These are phyloP conservation scores for Tachina fera DNA, from an alignment of 2,888 invertebrate species.

Conservation along the genomic window DNA sequence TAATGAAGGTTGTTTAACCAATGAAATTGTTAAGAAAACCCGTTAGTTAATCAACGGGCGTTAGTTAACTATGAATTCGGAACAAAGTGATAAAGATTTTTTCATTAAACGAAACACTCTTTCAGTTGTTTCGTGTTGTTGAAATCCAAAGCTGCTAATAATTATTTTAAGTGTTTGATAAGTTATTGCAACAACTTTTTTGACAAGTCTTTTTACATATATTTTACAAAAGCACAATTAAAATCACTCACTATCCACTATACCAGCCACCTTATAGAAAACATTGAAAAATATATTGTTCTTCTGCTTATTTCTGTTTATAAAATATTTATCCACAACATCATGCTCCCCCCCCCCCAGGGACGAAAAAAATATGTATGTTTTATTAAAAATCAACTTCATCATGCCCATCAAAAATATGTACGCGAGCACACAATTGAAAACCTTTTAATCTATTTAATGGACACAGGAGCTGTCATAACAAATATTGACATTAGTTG, in stretches of 20 bases:
- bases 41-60: too few species aligned
- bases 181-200: slow-evolving; percentile 21
- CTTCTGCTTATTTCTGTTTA: slow-evolving; percentile 61
- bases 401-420: slow-evolving; percentile 2
- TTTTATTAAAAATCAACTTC: background rate
- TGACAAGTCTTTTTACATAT: slow-evolving; percentile 1
- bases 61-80: too few species aligned
- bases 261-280: background rate
- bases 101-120: background rate
- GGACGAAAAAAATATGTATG: background rate
- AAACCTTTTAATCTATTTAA: slow-evolving; percentile 64
- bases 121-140: background rate
- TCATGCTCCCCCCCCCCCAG: background rate
- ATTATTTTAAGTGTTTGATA: slow-evolving; percentile 46
- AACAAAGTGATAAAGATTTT: background rate
- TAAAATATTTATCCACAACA: slow-evolving; percentile 69
- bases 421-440: slow-evolving; percentile 33
- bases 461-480: slow-evolving; percentile 61
- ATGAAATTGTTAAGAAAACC: too few species aligned
- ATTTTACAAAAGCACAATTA: background rate
- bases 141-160: slow-evolving; percentile 44
- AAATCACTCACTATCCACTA: too few species aligned
- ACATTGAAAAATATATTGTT: slow-evolving; percentile 30
- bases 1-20: too few species aligned
- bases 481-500: slow-evolving; percentile 54